Percentiles rank a stretch among this genome's conserved stretches.
These are phyloP conservation scores for Bothrops jararaca DNA, from an alignment of 2,113 vertebrate genomes.

Conservation along the genomic window DNA sequence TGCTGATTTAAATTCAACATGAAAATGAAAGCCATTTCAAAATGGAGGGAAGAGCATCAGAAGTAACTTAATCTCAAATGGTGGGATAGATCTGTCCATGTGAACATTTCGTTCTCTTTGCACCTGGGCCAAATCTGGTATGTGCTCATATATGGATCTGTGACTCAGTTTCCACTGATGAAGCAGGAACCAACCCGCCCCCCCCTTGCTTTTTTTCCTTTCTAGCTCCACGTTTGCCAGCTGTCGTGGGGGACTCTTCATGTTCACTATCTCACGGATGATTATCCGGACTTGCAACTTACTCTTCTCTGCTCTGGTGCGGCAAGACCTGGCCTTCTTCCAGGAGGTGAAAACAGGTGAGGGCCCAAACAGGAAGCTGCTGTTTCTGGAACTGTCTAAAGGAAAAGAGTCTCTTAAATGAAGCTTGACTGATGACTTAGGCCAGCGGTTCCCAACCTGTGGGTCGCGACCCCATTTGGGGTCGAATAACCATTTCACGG, in stretches of 20 bases:
- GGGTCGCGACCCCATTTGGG: too few species aligned
- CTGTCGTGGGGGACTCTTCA: slow-evolving; percentile 57
- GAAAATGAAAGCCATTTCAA: not conserved
- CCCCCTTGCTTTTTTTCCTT: not conserved
- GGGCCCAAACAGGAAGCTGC: not conserved
- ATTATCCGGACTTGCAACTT: slow-evolving; percentile 37
- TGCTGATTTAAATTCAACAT: not conserved
- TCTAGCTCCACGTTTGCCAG: slow-evolving; percentile 55
- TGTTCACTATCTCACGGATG: slow-evolving; percentile 28
- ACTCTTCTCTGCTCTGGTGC: slow-evolving; percentile 63
- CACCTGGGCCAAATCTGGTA: not conserved
- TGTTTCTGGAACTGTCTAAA: not conserved
- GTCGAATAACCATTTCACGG: too few species aligned
- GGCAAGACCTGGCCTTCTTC: slow-evolving; percentile 66
- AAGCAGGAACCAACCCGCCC: not conserved
- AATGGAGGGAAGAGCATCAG: not conserved
- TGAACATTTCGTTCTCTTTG: not conserved
- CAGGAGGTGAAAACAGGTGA: slow-evolving; percentile 63
- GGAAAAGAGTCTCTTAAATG: not conserved
- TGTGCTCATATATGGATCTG: not conserved
- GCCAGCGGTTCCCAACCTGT: too few species aligned
- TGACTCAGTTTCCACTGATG: not conserved
- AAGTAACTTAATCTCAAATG: not conserved
- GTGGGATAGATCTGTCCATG: not conserved
- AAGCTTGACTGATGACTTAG: too few species aligned